phyloP scores from a whole-genome alignment of 2,888 invertebrate genomes.

The Carpatolechia fugitivella region DNA sequence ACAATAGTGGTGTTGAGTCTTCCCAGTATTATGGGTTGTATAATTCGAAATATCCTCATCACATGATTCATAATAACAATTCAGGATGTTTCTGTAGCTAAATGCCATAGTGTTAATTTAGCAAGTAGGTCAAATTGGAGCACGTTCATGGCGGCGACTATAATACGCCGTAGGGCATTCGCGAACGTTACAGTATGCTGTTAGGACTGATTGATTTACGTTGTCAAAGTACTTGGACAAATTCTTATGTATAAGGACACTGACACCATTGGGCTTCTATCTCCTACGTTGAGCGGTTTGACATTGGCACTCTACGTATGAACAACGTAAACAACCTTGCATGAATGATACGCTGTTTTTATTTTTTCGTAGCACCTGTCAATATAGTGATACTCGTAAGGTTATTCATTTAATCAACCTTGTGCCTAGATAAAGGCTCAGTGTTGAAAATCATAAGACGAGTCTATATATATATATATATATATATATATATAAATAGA shows the following conservation, averaged over 20 bases:
- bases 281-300: constrained; percentile 13
- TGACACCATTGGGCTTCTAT: no score
- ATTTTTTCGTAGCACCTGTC: not conserved
- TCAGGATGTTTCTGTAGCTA: not conserved
- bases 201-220: constrained; percentile 21
- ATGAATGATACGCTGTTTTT: not conserved
- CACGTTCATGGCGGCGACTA: not conserved
- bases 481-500: no score
- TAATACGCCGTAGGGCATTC: constrained; percentile 5
- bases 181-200: constrained; percentile 28
- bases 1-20: no score
- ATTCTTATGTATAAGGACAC: not conserved
- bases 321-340: not conserved
- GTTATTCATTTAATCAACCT: not conserved
- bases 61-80: no score
- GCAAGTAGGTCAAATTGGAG: constrained; percentile 20
- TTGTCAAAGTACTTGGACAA: not conserved
- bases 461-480: not conserved
- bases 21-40: no score
- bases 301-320: constrained; percentile 25
- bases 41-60: no score
- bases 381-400: not conserved
- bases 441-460: not conserved
- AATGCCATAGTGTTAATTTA: not conserved
- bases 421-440: not conserved